Base-by-base conservation (phyloP, 92 coral and sea anemone species). In the Parazoanthus darwini region DNA sequence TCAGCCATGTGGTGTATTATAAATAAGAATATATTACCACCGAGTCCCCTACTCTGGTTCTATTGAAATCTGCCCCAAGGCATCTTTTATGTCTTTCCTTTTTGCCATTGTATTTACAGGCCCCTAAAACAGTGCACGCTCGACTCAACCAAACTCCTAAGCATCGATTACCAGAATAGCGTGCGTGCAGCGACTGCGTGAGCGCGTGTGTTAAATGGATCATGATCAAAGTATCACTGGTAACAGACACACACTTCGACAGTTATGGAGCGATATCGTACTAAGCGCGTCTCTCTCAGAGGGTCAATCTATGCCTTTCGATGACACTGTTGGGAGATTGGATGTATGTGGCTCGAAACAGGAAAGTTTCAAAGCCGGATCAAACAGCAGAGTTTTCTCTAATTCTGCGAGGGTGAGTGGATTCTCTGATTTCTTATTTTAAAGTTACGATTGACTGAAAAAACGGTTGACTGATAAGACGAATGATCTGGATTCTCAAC, bases 401-500 rank as follows among this genome's bases (percentile, higher is more conserved):
- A 70, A 35, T 84, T 8, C 87, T 84, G 26, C 87, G 87, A 54
- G 87, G 87, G 87, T 84, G 87, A 84, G 87, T 84, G 4, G 14
- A 6, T 29, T 68, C 4, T 8, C 13, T 44, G 14, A 33, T 82
- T 37, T 46, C 37, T n/a, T 29, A 84, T 84, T 72, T 15, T 48
- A 5, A 48, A 26, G n/a, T 29, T 48, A 48, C 25, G 33, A 29
- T 29, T 29, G 33, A 29, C 33, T 29, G 33, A 11, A 29, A 20
- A 25, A 71, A 78, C 39, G 59, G 26, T 79, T 26, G 37, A 20
- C 33, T 29, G 0, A 44, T 1, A 35, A 50, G 13, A 23, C n/a
- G 22, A 35, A 74, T 14, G 66, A 22, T 58, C 20, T 58, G 20
- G 1, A 58, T 22, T 43, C 13, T 46, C 13, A 78, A 78, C 82